Evolutionary conservation across 2,888 invertebrate species (phyloP).

Genomic region (Cyaniris semiargus): DNA sequence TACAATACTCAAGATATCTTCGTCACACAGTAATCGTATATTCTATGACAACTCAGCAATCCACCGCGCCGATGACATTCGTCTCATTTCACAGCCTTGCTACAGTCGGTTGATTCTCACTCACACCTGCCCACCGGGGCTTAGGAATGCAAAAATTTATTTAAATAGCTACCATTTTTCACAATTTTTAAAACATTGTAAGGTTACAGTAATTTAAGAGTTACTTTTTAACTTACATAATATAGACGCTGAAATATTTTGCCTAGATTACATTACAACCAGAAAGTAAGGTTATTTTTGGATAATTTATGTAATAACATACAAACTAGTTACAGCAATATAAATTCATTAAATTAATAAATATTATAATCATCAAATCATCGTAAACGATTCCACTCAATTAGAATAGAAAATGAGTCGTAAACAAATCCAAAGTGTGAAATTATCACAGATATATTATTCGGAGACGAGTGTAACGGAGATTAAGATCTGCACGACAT

Average conservation of each 20-base stretch:
- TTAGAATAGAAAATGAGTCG: conserved; percentile 29
- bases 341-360: conserved; percentile 37
- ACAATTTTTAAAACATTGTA: conserved; percentile 35
- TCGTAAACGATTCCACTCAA: conserved; percentile 24
- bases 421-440: conserved; percentile 43
- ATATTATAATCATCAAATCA: conserved; percentile 34
- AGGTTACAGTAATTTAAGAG: conserved; percentile 35
- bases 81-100: conserved; percentile 76
- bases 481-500: conserved; percentile 27
- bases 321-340: conserved; percentile 38
- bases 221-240: conserved; percentile 29
- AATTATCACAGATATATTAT: conserved; percentile 58
- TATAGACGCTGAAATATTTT: conserved; percentile 24
- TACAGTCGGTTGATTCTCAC: conserved; percentile 73
- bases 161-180: conserved; percentile 49
- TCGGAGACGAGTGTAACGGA: conserved; percentile 36
- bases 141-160: conserved; percentile 68
- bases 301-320: conserved; percentile 29
- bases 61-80: conserved; percentile 48
- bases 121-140: conserved; percentile 58
- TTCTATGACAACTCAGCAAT: conserved; percentile 21
- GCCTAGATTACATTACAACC: conserved; percentile 24
- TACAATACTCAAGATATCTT: background rate
- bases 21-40: background rate
- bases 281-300: conserved; percentile 21